Conservation (phyloP, 2,888 invertebrate species). For the Cheilosia soror region DNA sequence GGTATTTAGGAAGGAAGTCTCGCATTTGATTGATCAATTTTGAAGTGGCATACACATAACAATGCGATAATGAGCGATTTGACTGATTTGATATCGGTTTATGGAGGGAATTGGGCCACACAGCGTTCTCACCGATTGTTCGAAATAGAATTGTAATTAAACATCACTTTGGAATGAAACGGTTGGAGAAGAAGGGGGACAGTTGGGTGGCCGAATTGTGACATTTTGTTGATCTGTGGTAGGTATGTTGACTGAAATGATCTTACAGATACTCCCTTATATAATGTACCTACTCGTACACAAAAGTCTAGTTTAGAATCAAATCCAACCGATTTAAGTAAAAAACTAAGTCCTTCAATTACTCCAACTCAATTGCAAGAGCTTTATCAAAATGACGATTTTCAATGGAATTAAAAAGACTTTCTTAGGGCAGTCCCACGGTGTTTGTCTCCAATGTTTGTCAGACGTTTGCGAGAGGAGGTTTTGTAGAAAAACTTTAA, state of each 20-base stretch:
- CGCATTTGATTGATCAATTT: slow-evolving; percentile 49
- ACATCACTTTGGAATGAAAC: not conserved
- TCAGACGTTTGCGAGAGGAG: too few relatives aligned
- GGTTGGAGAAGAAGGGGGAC: not conserved
- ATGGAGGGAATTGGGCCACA: slow-evolving; percentile 49
- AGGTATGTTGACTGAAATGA: not conserved
- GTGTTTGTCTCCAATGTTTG: too few relatives aligned
- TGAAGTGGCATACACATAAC: slow-evolving; percentile 34
- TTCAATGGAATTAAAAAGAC: too few relatives aligned
- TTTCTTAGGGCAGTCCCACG: too few relatives aligned
- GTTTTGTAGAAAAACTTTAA: too few relatives aligned
- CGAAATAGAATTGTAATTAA: slow-evolving; percentile 47
- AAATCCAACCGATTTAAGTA: too few relatives aligned
- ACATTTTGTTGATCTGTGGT: not conserved
- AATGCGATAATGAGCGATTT: slow-evolving; percentile 39
- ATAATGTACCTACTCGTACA: too few relatives aligned
- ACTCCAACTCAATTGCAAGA: too few relatives aligned
- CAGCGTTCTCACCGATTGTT: slow-evolving; percentile 43
- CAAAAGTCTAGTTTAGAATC: too few relatives aligned
- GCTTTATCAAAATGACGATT: too few relatives aligned
- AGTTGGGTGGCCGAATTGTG: not conserved
- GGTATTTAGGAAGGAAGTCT: slow-evolving; percentile 52
- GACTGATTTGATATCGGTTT: slow-evolving; percentile 22
- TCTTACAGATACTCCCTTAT: too few relatives aligned
- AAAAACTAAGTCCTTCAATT: too few relatives aligned